A percentile compares a stretch with the other conserved stretches of the same genome.
phyloP scores from a whole-genome alignment of 2,888 invertebrate species.

The Drosophila mimica region DNA sequence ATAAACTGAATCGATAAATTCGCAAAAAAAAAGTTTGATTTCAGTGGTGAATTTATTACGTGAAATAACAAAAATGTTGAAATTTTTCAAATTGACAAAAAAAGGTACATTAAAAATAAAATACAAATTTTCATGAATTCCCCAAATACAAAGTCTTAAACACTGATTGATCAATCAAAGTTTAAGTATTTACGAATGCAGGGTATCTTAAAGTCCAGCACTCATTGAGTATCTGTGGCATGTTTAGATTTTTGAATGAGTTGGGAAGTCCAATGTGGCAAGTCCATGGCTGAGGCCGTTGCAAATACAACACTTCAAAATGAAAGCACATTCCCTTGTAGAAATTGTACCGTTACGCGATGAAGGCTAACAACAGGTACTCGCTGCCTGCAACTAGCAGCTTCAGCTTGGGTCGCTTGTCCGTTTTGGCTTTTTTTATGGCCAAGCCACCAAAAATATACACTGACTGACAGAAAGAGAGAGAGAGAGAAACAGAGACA shows the following conservation, averaged over 20 bases:
- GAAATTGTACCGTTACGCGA: conserved; percentile 76
- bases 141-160: no score
- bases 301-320: conserved; percentile 77
- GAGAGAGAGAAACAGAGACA: conserved; percentile 4
- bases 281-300: conserved; percentile 52
- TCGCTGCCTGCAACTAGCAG: conserved; percentile 12
- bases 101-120: not conserved
- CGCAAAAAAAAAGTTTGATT: not conserved
- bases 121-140: not conserved
- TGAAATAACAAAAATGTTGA: not conserved
- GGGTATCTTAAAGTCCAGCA: not conserved
- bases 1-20: not conserved
- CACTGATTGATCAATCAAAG: not conserved
- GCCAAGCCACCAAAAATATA: conserved; percentile 39
- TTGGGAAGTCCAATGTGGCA: conserved; percentile 57
- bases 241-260: conserved; percentile 65
- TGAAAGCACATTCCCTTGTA: conserved; percentile 81
- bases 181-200: not conserved
- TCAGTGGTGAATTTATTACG: not conserved
- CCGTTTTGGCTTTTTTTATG: conserved; percentile 63
- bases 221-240: conserved; percentile 2
- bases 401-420: conserved; percentile 61
- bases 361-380: conserved; percentile 59
- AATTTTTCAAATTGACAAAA: not conserved
- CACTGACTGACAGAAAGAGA: conserved; percentile 23